phyloP scores from a whole-genome alignment of 2,888 invertebrate genomes.

The Stenotaenia linearis region DNA sequence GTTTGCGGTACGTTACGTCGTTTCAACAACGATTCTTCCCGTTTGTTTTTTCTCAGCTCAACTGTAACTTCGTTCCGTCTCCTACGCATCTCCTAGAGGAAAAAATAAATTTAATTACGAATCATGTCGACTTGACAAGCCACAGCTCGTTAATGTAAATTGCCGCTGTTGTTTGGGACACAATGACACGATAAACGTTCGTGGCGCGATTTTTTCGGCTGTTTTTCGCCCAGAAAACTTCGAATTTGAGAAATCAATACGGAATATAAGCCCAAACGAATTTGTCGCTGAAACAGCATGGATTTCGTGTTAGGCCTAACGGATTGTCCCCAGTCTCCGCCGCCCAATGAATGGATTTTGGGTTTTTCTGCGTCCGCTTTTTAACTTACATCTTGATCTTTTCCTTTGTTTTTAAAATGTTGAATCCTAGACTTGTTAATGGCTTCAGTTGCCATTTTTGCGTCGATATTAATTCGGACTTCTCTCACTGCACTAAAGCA shows the following conservation, averaged over 20 bases:
- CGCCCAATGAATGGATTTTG: neutral
- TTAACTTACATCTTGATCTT: constrained; percentile 93
- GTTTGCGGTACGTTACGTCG: constrained; percentile 87
- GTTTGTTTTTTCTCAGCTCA: constrained; percentile 94
- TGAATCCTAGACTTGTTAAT: constrained; percentile 34
- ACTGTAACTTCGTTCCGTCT: constrained; percentile 93
- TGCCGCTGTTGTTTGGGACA: no score
- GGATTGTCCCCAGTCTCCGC: neutral
- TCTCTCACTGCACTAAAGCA: constrained; percentile 13
- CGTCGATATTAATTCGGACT: neutral
- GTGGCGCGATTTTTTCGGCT: neutral
- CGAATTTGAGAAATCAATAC: neutral
- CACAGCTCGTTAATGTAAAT: neutral
- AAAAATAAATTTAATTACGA: no score
- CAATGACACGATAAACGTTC: neutral
- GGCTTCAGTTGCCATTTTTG: constrained; percentile 33
- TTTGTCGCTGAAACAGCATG: neutral
- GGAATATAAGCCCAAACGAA: neutral
- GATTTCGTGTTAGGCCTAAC: neutral
- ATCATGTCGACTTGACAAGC: no score
- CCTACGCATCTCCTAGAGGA: constrained; percentile 81
- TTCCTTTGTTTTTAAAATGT: constrained; percentile 93
- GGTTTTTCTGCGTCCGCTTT: neutral
- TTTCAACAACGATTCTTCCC: constrained; percentile 94
- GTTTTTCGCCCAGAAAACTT: neutral